Percentiles rank a stretch among this genome's conserved stretches.
These are phyloP conservation scores for Engraulis encrasicolus DNA, from an alignment of 2,113 vertebrate species.

Conservation along the genomic window DNA sequence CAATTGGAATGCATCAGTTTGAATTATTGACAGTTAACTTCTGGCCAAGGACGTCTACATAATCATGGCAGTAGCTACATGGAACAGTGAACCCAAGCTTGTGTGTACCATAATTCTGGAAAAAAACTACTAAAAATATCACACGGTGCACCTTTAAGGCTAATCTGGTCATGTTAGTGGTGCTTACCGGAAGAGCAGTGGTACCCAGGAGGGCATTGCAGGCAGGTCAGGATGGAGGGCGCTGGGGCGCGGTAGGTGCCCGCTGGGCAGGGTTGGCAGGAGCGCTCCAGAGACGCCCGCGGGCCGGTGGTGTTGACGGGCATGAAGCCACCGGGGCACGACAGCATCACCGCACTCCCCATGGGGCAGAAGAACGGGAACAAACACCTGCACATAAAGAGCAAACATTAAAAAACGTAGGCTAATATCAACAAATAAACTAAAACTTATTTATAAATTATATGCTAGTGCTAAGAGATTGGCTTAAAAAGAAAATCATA, in stretches of 20 bases:
- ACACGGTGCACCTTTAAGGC: too few relatives aligned
- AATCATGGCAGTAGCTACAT: too few relatives aligned
- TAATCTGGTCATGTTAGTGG: too few relatives aligned
- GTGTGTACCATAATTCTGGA: too few relatives aligned
- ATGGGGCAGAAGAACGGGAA: conserved; percentile 87
- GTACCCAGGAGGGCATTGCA: conserved; percentile 85
- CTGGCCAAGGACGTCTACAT: too few relatives aligned
- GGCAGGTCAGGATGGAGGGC: conserved; percentile 69
- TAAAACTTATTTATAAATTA: too few relatives aligned
- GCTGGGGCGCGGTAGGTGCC: conserved; percentile 77
- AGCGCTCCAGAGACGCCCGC: conserved; percentile 77
- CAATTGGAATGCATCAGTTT: too few relatives aligned
- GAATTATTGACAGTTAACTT: too few relatives aligned
- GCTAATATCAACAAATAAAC: conserved; percentile 12
- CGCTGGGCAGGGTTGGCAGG: conserved; percentile 78
- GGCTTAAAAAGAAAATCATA: not conserved
- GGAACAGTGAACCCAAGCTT: too few relatives aligned
- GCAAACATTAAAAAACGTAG: too few relatives aligned
- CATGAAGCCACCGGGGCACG: conserved; percentile 81
- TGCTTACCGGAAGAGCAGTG: conserved; percentile 80
- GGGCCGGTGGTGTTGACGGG: conserved; percentile 78
- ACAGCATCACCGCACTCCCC: conserved; percentile 74
- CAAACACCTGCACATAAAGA: conserved; percentile 77
- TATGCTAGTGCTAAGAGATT: too few relatives aligned
- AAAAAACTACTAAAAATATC: too few relatives aligned